phyloP scores from a whole-genome alignment of 2,113 vertebrate species.

The Myotis yumanensis region DNA sequence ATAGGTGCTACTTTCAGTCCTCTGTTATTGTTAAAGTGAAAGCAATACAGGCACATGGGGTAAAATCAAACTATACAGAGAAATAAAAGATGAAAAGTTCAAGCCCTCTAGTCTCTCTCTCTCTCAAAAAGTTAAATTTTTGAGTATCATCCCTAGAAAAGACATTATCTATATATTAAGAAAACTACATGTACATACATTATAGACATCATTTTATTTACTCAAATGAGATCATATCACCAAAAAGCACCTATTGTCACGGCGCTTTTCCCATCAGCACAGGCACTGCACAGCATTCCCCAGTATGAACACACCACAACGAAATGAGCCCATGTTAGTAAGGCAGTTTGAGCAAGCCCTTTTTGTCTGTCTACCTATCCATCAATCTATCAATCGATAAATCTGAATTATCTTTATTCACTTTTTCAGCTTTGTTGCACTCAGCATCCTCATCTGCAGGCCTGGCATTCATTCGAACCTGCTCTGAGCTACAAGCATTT shows the following conservation, averaged over 20 bases:
- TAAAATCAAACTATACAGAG: neutral
- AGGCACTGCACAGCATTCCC: neutral
- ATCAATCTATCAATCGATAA: neutral
- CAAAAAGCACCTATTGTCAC: neutral
- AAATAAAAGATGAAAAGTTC: neutral
- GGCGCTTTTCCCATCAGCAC: neutral
- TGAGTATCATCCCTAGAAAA: neutral
- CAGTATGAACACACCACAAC: accelerated
- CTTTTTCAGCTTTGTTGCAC: neutral
- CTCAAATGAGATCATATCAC: conserved; percentile 10
- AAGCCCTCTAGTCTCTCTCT: neutral
- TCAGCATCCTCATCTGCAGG: neutral
- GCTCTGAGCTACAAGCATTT: neutral
- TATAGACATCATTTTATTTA: conserved; percentile 3
- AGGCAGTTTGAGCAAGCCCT: neutral
- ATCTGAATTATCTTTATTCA: neutral
- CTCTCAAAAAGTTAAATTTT: neutral
- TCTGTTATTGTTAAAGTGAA: neutral
- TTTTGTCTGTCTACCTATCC: neutral
- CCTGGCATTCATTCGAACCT: neutral
- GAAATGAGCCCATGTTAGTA: neutral
- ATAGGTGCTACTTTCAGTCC: neutral
- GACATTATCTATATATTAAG: conserved; percentile 1
- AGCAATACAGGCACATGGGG: neutral
- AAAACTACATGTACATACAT: neutral